Base-by-base conservation (phyloP, 2,888 invertebrate species). In the Gasteruption jaculator region DNA sequence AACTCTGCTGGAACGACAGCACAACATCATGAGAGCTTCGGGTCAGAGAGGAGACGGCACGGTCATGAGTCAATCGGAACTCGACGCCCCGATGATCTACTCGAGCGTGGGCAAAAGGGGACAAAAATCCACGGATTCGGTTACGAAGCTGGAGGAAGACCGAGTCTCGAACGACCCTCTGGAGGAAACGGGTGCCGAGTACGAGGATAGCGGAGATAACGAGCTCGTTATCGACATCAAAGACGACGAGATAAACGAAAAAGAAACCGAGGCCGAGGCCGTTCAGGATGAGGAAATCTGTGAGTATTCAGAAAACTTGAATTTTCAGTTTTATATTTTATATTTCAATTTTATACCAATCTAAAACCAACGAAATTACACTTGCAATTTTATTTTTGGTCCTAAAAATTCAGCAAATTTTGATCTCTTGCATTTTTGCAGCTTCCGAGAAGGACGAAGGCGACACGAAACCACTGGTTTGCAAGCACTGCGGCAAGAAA, bases 401-500 rank as follows among this genome's bases (percentile, higher is more conserved):
- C 4, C 7, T 7, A 26, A 27, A 6, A 27, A 7, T 10, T 27
- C 7, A 15, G 3, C 3, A 27, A 15, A 32, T 18, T 8, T 21
- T 6, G 11, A 29, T 20, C 29, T 29, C 12, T 27, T 38, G 8
- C 26, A 37, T 27, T 27, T n/a, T 2, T 19, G 15, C 12, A 49
- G 44, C 12, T 29, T 39, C 31, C 21, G 3, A 44, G 12, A 42
- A 32, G 4, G 43, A 38, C 3, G 26, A 42, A 0, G 24, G 4
- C 5, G 48, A 52, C n/a, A n/a, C n/a, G 4, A 49, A 47, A n/a
- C 27, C 45, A 8, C 15, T 63, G 4, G 25, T 20, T 4, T 71
- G 71, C 46, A 68, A 68, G 18, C 65, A 70, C 31, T 71, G 71
- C 41, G 46, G 51, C 3, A 44, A 51, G 46, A 56, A 43, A 14